phyloP scores from a whole-genome alignment of 53 echinoderm and acorn worm genomes.

The Hippasteria phrygiana region DNA sequence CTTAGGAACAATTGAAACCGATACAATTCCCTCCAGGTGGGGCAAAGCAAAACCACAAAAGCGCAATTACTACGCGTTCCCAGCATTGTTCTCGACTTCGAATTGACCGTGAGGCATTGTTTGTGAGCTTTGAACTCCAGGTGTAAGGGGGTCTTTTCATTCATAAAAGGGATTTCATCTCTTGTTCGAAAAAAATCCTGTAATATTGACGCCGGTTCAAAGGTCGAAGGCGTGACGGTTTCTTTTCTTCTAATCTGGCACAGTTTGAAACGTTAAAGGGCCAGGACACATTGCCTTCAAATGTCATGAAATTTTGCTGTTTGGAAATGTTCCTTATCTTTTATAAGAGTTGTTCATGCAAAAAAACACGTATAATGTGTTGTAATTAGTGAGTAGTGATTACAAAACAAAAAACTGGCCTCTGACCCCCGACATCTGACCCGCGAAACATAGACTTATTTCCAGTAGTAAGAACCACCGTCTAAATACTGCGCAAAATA shows the following conservation, averaged over 20 bases:
- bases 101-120: background rate
- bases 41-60: background rate
- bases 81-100: background rate
- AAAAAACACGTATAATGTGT: too few species aligned
- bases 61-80: background rate
- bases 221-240: background rate
- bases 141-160: background rate
- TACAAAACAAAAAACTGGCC: too few species aligned
- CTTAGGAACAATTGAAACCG: background rate
- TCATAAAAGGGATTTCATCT: background rate
- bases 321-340: too few species aligned
- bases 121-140: background rate
- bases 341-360: too few species aligned
- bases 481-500: too few species aligned
- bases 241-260: background rate
- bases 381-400: too few species aligned
- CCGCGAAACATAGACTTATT: too few species aligned
- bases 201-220: background rate
- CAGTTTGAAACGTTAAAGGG: background rate
- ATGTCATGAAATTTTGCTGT: too few species aligned
- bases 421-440: too few species aligned
- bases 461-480: too few species aligned
- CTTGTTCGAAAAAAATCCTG: background rate
- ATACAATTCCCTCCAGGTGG: background rate
- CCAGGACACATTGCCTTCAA: too few species aligned